Evolutionary conservation across 2,797 vertebrate species (phyloP), one percentile per base, ranked within the genome.

Genomic region (Oceanodroma leucorhoa): DNA sequence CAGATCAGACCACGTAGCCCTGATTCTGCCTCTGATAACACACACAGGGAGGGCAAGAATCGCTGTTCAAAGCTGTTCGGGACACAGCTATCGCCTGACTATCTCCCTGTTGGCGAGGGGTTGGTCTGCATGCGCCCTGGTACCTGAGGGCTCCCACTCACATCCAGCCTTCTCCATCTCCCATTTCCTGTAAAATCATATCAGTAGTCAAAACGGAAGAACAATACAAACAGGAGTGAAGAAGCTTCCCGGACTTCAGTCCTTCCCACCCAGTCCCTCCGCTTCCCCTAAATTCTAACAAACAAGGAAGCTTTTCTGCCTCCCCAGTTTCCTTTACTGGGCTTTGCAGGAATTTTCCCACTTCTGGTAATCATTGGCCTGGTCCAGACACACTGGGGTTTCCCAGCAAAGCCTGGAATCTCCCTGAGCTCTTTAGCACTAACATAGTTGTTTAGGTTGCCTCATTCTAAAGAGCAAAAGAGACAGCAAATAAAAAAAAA

Each of bases 321-420:
- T 12, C 21, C 32, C 18, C 36, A 43, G 12, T 65, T 76, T 38
- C 51, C 51, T 69, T 88, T 14, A 80, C 19, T 43, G 32, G 34
- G 53, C 32, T 91, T 87, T 61, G 55, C 45, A 89, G 64, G 50
- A 69, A 94, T 93, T 69, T 38, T 92, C 51, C 57, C 79, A 29
- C 22, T 65, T 94, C 64, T 80, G 71, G 36, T 87, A 84, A 87
- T 40, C 38, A 41, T 0, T 54, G 77, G 61, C 65, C 92, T 64
- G 69, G 19, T 81, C 64, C 76, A 93, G 76, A 51, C 80, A 45
- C 0, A 0, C 54, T 1, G 43, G 66, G 50, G 46, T 75, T 94
- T 91, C 83, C 91, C 91, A 88, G 85, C 58, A 86, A 75, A 78
- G 87, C 69, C 85, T 58, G 69, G 65, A 76, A 91, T 82, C 65